phyloP scores from a whole-genome alignment of 2,113 vertebrate genomes.

The Calonectris borealis region DNA sequence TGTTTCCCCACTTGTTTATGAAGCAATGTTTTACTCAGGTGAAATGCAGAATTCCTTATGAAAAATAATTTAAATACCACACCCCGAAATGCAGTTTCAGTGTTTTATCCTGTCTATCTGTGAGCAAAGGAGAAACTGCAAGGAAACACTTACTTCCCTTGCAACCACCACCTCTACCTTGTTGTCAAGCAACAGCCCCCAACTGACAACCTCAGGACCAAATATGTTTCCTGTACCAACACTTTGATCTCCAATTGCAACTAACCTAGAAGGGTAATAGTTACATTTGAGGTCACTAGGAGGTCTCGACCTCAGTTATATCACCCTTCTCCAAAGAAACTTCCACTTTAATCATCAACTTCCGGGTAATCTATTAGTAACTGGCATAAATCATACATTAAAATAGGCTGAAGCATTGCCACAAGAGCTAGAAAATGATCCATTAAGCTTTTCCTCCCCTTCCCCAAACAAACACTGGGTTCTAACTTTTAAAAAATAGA shows the following conservation, averaged over 20 bases:
- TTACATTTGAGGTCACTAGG: constrained; percentile 60
- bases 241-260: constrained; percentile 73
- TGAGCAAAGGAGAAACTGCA: neutral
- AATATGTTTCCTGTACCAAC: constrained; percentile 50
- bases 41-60: neutral
- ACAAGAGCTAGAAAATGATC: neutral
- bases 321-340: constrained; percentile 49
- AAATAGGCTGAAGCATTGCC: neutral
- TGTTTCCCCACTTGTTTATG: neutral
- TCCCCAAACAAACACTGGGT: neutral
- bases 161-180: neutral
- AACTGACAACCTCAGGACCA: constrained; percentile 40
- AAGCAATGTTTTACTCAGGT: neutral
- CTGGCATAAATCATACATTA: constrained; percentile 37
- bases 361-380: constrained; percentile 50
- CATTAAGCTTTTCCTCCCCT: neutral
- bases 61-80: neutral
- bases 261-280: constrained; percentile 62
- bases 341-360: constrained; percentile 63
- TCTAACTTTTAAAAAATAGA: neutral
- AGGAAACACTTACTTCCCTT: neutral
- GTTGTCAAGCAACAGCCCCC: constrained; percentile 6
- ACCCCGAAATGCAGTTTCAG: neutral
- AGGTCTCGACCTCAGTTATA: constrained; percentile 64
- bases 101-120: neutral